Percentiles rank a stretch among this genome's conserved stretches.
Evolutionary conservation across 2,797 vertebrate genomes (phyloP).

Genomic region (Amazona ochrocephala): DNA sequence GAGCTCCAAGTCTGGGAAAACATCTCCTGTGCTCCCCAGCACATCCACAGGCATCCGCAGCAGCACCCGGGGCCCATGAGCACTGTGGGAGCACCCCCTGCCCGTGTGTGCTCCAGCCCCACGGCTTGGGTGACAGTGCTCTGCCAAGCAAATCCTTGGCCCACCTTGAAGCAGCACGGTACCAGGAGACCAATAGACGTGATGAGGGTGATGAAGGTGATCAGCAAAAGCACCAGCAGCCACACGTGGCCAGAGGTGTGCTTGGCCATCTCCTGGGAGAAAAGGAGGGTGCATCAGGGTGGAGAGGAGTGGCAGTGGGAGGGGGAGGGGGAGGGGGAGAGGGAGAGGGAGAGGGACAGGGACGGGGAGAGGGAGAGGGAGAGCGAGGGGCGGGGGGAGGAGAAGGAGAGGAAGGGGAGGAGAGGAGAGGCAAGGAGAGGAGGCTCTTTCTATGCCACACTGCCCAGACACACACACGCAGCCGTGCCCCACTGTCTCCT

Average conservation of each 20-base stretch:
- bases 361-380: no score
- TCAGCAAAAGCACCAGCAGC: slow-evolving; percentile 17
- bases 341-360: no score
- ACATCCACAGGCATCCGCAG: no score
- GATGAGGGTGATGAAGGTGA: not conserved
- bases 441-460: not conserved
- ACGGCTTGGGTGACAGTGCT: not conserved
- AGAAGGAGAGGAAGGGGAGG: no score
- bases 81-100: no score
- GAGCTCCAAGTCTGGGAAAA: not conserved
- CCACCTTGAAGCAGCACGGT: slow-evolving; percentile 54
- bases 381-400: no score
- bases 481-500: not conserved
- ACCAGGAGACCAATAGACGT: not conserved
- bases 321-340: no score
- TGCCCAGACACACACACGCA: not conserved
- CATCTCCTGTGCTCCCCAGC: not conserved
- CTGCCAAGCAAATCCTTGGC: not conserved
- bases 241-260: not conserved
- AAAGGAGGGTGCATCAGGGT: not conserved
- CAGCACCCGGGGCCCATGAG: no score
- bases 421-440: not conserved
- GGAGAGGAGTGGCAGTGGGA: not conserved
- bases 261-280: not conserved
- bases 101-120: no score